Evolutionary conservation across 2,888 invertebrate genomes (phyloP), one percentile per base, ranked within the genome.

Genomic region (Ditylenchus weischeri): DNA sequence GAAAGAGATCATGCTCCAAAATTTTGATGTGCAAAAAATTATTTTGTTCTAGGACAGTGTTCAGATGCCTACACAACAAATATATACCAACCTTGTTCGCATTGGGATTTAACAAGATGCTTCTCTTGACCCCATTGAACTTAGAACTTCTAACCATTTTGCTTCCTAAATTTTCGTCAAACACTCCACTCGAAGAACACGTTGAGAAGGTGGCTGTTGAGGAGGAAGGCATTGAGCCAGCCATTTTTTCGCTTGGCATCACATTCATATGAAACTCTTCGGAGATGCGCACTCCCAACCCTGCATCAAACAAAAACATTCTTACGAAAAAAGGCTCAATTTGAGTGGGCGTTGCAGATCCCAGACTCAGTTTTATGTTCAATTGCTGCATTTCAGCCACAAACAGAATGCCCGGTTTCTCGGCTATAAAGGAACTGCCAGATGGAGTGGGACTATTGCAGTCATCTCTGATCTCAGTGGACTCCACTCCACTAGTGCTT

Each of bases 311-410:
- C 54, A 96, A 85, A 66, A 92, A 90, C 75, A 96, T 85, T 60
- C 90, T 89, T 23, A 93, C 90, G 83, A 91, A 91, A 85, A 95
- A 95, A 0, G 96, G 95, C 84, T 96, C 96, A 64, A 95, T 90
- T 86, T 88, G 69, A 54, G 65, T 65, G 29, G 69, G 60, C 3
- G 57, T 18, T 18, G 51, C 69, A 29, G 49, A 47, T 13, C 65
- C 60, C 57, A 68, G 29, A 4, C 57, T 50, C 21, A 62, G 21
- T 19, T 50, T 54, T 59, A 61, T 35, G 35, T 60, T 60, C 51
- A 68, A 19, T 10, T 59, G 51, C 48, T 43, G 65, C 15, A 68
- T 18, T 47, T 67, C 43, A 11, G 68, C 68, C 15, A 62, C 62
- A 57, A 68, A 66, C 54, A 68, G 58, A 35, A 68, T 61, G 19